Base-by-base conservation (phyloP, 1,140 invertebrate genomes). In the Dysdera silvatica region DNA sequence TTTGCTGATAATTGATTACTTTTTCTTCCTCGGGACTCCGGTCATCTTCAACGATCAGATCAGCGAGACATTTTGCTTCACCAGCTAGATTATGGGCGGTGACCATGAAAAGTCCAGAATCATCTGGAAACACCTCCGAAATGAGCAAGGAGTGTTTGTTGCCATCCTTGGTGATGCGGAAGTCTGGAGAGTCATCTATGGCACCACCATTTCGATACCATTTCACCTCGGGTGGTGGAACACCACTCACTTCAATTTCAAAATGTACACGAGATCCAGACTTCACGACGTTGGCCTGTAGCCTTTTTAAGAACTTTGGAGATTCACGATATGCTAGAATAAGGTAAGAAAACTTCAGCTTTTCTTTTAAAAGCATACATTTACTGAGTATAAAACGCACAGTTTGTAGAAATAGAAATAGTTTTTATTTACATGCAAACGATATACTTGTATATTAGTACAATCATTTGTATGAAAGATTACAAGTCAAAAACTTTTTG, bases 191-290 rank as follows among this genome's bases (percentile, higher is more conserved):
- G 55, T 63, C 74, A 70, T 65, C 79, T 5, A 87, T 71, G 14
- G 76, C 77, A 32, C 79, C 72, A 24, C 85, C 86, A 72, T 91
- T 83, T 74, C 86, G 86, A 63, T 61, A 84, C 89, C 91, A 95
- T 70, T 82, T 85, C 0, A 96, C 82, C 55, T 82, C 84, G 0
- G 93, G 84, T 64, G 83, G 81, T 1, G 91, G 91, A 70, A 87
- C 85, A 1, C 88, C 88, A 68, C 88, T 85, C 1, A 94, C 84
- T 78, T 89, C 86, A 4, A 89, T 84, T 76, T 87, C 85, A 82
- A 90, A 82, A 31, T 83, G 82, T 12, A 88, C 78, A 64, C 85
- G 80, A 59, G 87, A 84, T 4, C 85, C 86, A 62, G 82, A 81
- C 67, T 84, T 84, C 0, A 85, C 82, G 12, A 87, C 83, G 73